A percentile compares a stretch with the other conserved stretches of the same genome.
These are phyloP conservation scores for Tupaia tana DNA, from an alignment of 2,113 vertebrate species.

Conservation along the genomic window DNA sequence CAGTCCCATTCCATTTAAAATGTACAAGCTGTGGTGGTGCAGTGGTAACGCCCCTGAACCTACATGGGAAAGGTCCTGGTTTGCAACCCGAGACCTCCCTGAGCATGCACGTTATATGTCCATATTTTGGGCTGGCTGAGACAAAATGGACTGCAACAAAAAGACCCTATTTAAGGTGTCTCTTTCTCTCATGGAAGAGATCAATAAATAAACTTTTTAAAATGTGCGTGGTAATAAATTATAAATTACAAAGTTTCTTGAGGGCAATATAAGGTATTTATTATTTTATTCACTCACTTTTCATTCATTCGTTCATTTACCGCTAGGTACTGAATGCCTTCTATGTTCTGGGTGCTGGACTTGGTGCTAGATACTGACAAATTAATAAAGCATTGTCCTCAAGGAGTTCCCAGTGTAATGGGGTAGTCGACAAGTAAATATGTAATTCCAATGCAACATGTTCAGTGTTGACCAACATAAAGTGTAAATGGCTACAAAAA, in stretches of 20 bases:
- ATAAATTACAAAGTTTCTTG: neutral
- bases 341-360: neutral
- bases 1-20: neutral
- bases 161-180: no score
- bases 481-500: neutral
- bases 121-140: no score
- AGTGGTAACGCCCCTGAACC: no score
- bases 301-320: no score
- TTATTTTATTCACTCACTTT: neutral
- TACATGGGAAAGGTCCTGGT: no score
- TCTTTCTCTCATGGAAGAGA: no score
- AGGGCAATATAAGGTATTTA: neutral
- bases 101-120: no score
- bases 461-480: neutral
- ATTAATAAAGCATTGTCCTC: neutral
- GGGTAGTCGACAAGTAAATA: neutral
- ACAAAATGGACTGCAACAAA: no score
- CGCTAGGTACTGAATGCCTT: neutral
- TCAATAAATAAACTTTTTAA: neutral
- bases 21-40: no score
- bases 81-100: no score
- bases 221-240: neutral
- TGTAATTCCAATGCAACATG: accelerated
- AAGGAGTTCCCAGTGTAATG: neutral
- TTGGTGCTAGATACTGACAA: neutral